A percentile compares a stretch with the other conserved stretches of the same genome.
Evolutionary conservation across 2,888 invertebrate species (phyloP).

Genomic region (Tuta absoluta): DNA sequence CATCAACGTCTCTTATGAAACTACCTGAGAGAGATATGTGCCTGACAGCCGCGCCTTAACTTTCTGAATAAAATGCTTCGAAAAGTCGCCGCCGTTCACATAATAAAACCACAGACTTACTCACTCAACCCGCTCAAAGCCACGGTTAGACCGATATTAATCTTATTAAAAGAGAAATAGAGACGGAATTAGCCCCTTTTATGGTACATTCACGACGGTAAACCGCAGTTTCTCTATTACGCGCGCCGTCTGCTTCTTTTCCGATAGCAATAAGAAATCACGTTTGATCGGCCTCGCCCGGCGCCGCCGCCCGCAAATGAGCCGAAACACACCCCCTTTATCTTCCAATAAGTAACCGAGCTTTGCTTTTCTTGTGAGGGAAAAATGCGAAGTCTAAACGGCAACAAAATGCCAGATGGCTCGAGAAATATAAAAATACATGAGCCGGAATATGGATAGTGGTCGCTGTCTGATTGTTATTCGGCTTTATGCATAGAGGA

Average conservation of each 20-base stretch:
- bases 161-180: conserved; percentile 52
- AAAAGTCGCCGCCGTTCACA: conserved; percentile 19
- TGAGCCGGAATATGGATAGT: conserved; percentile 67
- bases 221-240: conserved; percentile 59
- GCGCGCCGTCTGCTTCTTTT: conserved; percentile 54
- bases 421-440: conserved; percentile 73
- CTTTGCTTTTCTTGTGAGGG: conserved; percentile 58
- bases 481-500: conserved; percentile 60
- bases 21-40: conserved; percentile 63
- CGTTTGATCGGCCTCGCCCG: conserved; percentile 58
- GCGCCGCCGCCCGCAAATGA: conserved; percentile 66
- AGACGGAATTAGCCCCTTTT: conserved; percentile 51
- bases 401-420: conserved; percentile 68
- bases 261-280: conserved; percentile 72
- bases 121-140: conserved; percentile 31
- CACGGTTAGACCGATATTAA: conserved; percentile 44
- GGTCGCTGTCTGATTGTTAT: conserved; percentile 63
- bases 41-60: conserved; percentile 54
- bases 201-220: conserved; percentile 47
- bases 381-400: conserved; percentile 57
- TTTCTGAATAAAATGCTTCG: conserved; percentile 1
- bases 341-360: conserved; percentile 73
- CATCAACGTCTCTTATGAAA: conserved; percentile 73
- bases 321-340: conserved; percentile 76
- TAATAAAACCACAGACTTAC: conserved; percentile 21